Evolutionary conservation across 2,888 invertebrate genomes (phyloP).

Genomic region (Zeuzera pyrina): DNA sequence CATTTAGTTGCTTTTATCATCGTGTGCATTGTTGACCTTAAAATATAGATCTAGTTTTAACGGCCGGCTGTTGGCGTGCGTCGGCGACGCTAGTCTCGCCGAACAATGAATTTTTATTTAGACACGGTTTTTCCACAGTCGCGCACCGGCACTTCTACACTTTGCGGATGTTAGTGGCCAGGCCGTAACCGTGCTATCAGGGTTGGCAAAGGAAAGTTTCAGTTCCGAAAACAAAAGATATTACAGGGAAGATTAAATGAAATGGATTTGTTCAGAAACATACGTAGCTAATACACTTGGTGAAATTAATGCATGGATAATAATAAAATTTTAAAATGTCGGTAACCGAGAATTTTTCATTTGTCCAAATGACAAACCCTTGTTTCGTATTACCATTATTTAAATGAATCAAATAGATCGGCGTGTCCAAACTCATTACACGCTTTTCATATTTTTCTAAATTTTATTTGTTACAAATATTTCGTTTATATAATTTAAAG

Average conservation of each 20-base stretch:
- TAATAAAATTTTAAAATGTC: too few relatives aligned
- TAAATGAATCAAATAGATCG: slow-evolving; percentile 24
- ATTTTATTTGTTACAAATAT: too few relatives aligned
- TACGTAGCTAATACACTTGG: too few relatives aligned
- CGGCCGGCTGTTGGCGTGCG: slow-evolving; percentile 5
- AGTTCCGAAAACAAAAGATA: too few relatives aligned
- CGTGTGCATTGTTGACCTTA: too few relatives aligned
- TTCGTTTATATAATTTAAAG: too few relatives aligned
- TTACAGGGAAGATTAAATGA: too few relatives aligned
- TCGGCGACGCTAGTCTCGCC: slow-evolving; percentile 9
- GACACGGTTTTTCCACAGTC: slow-evolving; percentile 29
- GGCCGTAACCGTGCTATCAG: slow-evolving; percentile 8
- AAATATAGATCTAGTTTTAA: slow-evolving; percentile 8
- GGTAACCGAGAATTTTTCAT: too few relatives aligned
- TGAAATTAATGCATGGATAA: too few relatives aligned
- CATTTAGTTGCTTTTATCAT: too few relatives aligned
- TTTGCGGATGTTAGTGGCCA: slow-evolving; percentile 21
- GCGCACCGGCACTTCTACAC: slow-evolving; percentile 11
- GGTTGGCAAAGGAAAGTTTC: background rate
- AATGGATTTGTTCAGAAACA: too few relatives aligned
- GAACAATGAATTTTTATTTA: slow-evolving; percentile 26
- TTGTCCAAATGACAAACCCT: too few relatives aligned
- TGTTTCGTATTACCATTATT: background rate
- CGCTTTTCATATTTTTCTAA: slow-evolving; percentile 20
- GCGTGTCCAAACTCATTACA: slow-evolving; percentile 27